Percentiles rank a stretch among this genome's conserved stretches.
Evolutionary conservation across 2,797 vertebrate species (phyloP).

Genomic region (Fringilla coelebs): DNA sequence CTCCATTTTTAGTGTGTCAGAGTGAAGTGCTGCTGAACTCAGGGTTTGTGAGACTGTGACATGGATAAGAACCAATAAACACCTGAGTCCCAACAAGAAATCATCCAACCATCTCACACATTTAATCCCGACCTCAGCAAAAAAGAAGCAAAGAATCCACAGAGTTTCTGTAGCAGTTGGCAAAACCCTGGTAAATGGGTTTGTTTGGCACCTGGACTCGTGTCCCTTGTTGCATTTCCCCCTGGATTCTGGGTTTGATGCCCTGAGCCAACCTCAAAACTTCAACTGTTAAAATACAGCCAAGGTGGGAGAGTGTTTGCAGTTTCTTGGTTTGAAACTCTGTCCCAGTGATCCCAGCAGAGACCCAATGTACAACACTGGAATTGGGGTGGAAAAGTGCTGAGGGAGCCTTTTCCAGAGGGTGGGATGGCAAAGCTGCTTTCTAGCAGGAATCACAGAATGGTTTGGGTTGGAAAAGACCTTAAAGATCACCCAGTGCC

Average conservation of each 20-base stretch:
- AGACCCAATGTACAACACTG: fast-evolving
- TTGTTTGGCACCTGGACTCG: neutral
- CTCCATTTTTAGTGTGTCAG: neutral
- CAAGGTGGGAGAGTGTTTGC: neutral
- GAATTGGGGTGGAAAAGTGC: fast-evolving
- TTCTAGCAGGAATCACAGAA: fast-evolving
- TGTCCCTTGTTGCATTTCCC: neutral
- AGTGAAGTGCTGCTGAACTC: neutral
- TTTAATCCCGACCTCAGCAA: neutral
- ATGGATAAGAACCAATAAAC: neutral
- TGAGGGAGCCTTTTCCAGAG: neutral
- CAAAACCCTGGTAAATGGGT: fast-evolving
- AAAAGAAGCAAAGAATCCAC: neutral
- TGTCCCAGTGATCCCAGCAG: neutral
- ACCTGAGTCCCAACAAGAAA: neutral
- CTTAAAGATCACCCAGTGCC: fast-evolving
- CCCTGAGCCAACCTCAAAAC: neutral
- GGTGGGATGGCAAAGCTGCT: neutral
- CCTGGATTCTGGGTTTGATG: neutral
- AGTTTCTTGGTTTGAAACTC: neutral
- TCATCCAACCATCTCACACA: neutral
- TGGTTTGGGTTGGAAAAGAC: too few relatives aligned
- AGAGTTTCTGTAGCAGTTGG: neutral
- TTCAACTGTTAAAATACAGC: neutral
- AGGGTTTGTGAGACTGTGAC: neutral